Evolutionary conservation across 2,797 vertebrate species (phyloP).

Genomic region (Rhinichthys osculus): DNA sequence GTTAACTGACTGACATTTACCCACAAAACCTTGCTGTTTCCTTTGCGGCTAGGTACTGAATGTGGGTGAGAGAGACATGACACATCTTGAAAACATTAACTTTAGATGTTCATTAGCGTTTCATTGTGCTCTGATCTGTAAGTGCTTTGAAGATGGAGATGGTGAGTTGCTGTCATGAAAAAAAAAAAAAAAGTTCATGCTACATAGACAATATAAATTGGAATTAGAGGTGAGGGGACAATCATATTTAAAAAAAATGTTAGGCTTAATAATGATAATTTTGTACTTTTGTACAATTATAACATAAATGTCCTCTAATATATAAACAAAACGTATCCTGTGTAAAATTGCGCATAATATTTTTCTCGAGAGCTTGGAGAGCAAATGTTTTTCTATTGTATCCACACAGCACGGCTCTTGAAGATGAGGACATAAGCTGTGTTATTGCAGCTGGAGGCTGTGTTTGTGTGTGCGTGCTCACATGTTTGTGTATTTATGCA

Average conservation of each 20-base stretch:
- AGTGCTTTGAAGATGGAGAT: no score
- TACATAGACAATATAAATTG: neutral
- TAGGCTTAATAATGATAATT: neutral
- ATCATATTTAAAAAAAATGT: no score
- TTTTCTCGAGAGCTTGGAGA: neutral
- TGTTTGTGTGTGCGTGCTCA: conserved; percentile 4
- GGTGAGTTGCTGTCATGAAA: neutral
- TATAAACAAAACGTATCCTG: neutral
- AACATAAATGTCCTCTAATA: neutral
- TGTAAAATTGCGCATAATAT: neutral
- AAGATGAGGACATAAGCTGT: conserved; percentile 6
- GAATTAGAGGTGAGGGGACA: neutral
- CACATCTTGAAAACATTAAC: neutral
- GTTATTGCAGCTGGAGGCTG: conserved; percentile 11
- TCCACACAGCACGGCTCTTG: neutral
- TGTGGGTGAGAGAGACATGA: conserved; percentile 14
- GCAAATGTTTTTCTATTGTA: conserved; percentile 19
- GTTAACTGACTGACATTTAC: conserved; percentile 23
- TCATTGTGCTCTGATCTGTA: neutral
- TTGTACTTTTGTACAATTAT: neutral
- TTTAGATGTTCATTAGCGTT: conserved; percentile 5
- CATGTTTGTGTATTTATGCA: conserved; percentile 34
- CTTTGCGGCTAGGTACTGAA: neutral
- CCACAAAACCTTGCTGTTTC: conserved; percentile 19
- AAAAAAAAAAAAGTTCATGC: neutral